phyloP scores from a whole-genome alignment of 2,113 vertebrate species.

The Sebastes schlegelii region DNA sequence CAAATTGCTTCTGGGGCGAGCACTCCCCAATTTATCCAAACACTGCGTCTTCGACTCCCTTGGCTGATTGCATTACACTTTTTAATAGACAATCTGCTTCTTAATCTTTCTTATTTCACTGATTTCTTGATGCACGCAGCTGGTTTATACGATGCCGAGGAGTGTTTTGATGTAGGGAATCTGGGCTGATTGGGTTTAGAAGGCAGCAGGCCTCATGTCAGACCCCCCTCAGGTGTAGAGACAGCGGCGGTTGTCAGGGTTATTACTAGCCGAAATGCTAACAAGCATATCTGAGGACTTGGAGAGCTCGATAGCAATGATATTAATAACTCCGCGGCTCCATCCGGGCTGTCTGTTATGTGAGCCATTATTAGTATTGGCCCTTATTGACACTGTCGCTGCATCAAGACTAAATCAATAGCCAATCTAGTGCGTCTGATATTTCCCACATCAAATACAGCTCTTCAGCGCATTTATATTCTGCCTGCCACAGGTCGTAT shows the following conservation, averaged over 20 bases:
- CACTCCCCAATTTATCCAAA: constrained; percentile 19
- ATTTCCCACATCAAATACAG: constrained; percentile 63
- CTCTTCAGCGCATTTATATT: constrained; percentile 46
- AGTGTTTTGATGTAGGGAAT: constrained; percentile 22
- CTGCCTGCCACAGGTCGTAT: constrained; percentile 27
- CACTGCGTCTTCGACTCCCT: constrained; percentile 26
- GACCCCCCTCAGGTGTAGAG: constrained; percentile 36
- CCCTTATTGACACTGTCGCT: constrained; percentile 45
- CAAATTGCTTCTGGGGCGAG: constrained; percentile 8
- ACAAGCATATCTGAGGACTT: constrained; percentile 49
- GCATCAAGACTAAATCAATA: constrained; percentile 59
- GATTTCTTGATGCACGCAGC: constrained; percentile 15
- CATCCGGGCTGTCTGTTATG: constrained; percentile 40
- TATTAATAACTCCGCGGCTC: constrained; percentile 63
- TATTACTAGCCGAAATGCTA: constrained; percentile 50
- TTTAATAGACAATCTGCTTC: constrained; percentile 29
- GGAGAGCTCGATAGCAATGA: constrained; percentile 39
- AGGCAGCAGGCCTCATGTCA: constrained; percentile 21
- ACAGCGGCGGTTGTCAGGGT: constrained; percentile 28
- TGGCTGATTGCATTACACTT: constrained; percentile 46
- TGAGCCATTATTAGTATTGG: constrained; percentile 45
- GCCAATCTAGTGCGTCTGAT: constrained; percentile 37
- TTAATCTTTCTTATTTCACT: constrained; percentile 2
- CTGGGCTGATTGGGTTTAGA: constrained; percentile 38
- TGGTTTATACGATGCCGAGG: not conserved